These are phyloP conservation scores for Chelonia mydas DNA, from an alignment of 2,797 vertebrate species.

Conservation along the genomic window DNA sequence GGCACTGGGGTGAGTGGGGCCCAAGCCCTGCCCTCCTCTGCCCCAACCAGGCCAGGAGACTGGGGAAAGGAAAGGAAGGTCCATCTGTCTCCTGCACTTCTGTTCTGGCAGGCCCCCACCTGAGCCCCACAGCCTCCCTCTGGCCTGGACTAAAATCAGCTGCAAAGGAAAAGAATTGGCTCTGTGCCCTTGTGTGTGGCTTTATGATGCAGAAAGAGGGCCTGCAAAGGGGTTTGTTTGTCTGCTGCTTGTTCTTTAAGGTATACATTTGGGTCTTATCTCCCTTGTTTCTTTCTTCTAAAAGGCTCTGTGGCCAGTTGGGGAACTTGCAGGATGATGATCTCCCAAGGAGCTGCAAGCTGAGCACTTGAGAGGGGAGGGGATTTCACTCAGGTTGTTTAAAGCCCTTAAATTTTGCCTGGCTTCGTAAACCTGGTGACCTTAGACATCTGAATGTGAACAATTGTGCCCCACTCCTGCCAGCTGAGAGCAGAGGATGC, in stretches of 20 bases:
- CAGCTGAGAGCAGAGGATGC: background rate
- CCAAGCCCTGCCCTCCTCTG: background rate
- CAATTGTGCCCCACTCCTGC: background rate
- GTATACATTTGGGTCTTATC: background rate
- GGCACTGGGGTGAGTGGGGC: background rate
- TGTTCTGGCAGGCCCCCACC: background rate
- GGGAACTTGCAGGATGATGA: background rate
- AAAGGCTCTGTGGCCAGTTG: background rate
- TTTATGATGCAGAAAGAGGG: background rate
- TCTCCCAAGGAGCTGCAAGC: background rate
- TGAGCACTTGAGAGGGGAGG: background rate
- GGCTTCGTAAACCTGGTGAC: background rate
- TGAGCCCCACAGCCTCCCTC: background rate
- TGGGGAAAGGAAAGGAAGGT: no score
- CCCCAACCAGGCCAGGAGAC: background rate
- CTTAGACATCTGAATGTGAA: background rate
- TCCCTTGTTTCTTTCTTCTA: background rate
- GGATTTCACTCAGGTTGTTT: background rate
- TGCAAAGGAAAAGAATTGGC: background rate
- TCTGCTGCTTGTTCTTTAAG: no score
- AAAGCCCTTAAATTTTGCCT: background rate
- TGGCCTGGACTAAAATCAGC: background rate
- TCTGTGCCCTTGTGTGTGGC: background rate
- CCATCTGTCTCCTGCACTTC: background rate
- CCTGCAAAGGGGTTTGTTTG: background rate